Evolutionary conservation across 2,888 invertebrate species (phyloP).

Genomic region (Podotricha telesiphe): DNA sequence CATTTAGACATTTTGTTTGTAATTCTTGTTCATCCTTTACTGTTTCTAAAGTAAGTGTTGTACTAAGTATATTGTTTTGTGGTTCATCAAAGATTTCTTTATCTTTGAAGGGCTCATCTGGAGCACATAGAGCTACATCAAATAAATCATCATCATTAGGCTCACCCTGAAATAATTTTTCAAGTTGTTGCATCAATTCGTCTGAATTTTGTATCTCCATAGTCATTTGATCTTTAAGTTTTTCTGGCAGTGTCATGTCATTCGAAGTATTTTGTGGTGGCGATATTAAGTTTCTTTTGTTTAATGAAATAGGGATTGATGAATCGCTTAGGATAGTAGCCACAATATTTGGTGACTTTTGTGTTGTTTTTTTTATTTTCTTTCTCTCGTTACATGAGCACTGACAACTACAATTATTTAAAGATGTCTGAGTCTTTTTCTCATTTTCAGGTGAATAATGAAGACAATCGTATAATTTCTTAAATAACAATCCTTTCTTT

Average conservation of each 20-base stretch:
- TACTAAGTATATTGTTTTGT: neutral
- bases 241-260: slow-evolving; percentile 42
- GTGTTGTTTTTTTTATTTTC: slow-evolving; percentile 52
- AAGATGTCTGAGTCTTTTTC: slow-evolving; percentile 63
- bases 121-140: slow-evolving; percentile 62
- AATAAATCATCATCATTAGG: slow-evolving; percentile 74
- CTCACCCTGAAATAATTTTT: slow-evolving; percentile 73
- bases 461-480: slow-evolving; percentile 65
- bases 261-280: slow-evolving; percentile 1
- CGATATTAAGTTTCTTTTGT: neutral
- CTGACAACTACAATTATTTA: slow-evolving; percentile 59
- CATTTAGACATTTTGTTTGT: slow-evolving; percentile 67
- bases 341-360: slow-evolving; percentile 44
- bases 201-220: slow-evolving; percentile 63
- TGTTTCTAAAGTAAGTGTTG: slow-evolving; percentile 32
- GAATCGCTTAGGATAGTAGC: slow-evolving; percentile 33
- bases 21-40: slow-evolving; percentile 57
- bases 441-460: slow-evolving; percentile 62
- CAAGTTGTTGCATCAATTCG: slow-evolving; percentile 70
- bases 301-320: neutral
- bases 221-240: slow-evolving; percentile 44
- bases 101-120: slow-evolving; percentile 49
- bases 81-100: slow-evolving; percentile 36
- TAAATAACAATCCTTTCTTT: slow-evolving; percentile 64
- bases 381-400: slow-evolving; percentile 62